These are phyloP conservation scores for Bicyclus anynana DNA, from an alignment of 1,140 invertebrate species.

Conservation along the genomic window DNA sequence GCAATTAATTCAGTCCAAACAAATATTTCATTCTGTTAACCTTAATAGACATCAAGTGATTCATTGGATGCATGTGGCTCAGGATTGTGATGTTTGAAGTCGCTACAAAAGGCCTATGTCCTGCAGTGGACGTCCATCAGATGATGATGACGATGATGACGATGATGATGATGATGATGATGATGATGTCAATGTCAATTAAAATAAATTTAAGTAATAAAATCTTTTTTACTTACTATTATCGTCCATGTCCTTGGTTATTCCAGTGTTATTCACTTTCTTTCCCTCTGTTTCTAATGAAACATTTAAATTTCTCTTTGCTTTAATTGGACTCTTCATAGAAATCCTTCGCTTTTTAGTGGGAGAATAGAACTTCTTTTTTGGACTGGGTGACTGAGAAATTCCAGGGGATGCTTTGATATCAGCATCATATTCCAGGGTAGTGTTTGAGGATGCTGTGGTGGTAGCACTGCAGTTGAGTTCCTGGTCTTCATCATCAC, in stretches of 20 bases:
- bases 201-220: too few relatives aligned
- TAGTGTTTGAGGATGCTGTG: constrained; percentile 23
- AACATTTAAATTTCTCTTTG: constrained; percentile 29
- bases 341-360: constrained; percentile 39
- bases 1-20: too few relatives aligned
- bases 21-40: too few relatives aligned
- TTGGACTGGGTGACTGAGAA: constrained; percentile 23
- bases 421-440: constrained; percentile 26
- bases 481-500: constrained; percentile 35
- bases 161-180: too few relatives aligned
- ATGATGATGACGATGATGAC: too few relatives aligned
- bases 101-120: too few relatives aligned
- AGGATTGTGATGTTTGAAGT: too few relatives aligned
- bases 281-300: constrained; percentile 11
- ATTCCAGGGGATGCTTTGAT: constrained; percentile 10
- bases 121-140: too few relatives aligned
- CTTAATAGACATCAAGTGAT: too few relatives aligned
- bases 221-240: background rate
- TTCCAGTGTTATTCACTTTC: constrained; percentile 17
- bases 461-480: background rate
- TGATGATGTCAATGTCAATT: too few relatives aligned
- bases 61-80: too few relatives aligned
- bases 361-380: constrained; percentile 50
- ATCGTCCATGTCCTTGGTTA: background rate
- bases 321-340: constrained; percentile 32